Evolutionary conservation across 2,888 invertebrate species (phyloP).

Genomic region (Allygus modestus): DNA sequence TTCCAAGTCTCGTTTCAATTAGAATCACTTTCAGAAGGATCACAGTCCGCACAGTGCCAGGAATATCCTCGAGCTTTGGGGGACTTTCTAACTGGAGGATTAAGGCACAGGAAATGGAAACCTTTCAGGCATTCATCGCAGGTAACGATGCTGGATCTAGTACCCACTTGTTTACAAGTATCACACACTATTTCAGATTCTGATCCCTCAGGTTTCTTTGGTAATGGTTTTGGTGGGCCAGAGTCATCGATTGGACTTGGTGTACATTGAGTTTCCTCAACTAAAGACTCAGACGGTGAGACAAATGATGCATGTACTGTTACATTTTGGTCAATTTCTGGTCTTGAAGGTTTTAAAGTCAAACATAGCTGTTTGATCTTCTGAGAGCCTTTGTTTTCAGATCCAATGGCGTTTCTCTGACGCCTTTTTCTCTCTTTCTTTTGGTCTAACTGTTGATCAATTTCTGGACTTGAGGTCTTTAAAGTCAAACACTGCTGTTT

Average conservation of each 20-base stretch:
- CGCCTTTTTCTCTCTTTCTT: too few species aligned
- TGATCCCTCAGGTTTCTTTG: neutral
- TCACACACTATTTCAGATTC: conserved; percentile 76
- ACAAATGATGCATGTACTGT: too few species aligned
- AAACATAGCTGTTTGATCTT: too few species aligned
- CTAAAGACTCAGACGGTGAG: neutral
- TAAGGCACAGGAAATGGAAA: conserved; percentile 95
- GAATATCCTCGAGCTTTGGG: conserved; percentile 96
- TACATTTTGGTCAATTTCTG: too few species aligned
- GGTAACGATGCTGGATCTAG: conserved; percentile 82
- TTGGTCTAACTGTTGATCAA: neutral
- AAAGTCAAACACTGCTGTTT: too few species aligned
- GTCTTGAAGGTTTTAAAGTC: too few species aligned
- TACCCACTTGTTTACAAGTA: conserved; percentile 81
- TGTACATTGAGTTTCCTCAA: neutral
- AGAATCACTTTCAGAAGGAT: conserved; percentile 85
- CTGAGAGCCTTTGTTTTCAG: neutral
- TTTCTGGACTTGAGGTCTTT: neutral
- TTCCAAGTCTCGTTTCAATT: too few species aligned
- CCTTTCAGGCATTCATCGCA: conserved; percentile 94
- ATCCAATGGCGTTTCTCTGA: neutral
- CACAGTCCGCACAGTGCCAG: conserved; percentile 98
- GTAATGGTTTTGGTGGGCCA: neutral
- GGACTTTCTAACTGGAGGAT: conserved; percentile 96
- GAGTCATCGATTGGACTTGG: neutral